Evolutionary conservation across 2,113 vertebrate genomes (phyloP), one percentile per base, ranked within the genome.

Genomic region (Centropus bengalensis): DNA sequence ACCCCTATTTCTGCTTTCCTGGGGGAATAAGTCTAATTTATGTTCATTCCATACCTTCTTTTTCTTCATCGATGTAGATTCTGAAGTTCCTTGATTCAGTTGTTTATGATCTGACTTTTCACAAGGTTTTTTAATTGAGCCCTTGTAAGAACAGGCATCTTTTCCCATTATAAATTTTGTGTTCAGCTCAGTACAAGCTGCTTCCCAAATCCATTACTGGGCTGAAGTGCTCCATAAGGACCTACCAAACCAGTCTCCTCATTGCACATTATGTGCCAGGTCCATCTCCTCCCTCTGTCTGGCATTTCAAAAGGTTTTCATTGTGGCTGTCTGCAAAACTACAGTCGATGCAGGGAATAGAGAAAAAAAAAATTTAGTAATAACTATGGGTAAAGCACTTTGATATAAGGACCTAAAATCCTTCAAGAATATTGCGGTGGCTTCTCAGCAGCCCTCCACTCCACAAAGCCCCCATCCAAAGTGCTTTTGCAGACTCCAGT

Each of bases 201-300:
- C 76, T 83, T 91, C 82, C 64, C 51, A 75, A 70, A 90, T 69
- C 76, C 79, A 52, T 73, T 40, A 45, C 79, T 62, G 49, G 71
- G 47, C 59, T 88, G 27, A 69, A 91, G 76, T 51, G 73, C 90
- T 93, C 68, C 90, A 62, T 32, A 45, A 90, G 82, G 68, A 62
- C 56, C 58, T 88, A 67, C 71, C 88, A 88, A 88, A 74, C 47
- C 79, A 77, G 55, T 23, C 63, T 94, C 52, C 71, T 83, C 26
- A 2, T 45, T 66, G 67, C 62, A 27, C 1, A 0, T 68, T 66
- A 28, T n/a, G 49, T 93, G 71, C 64, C 86, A 77, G 79, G 22
- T 77, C 80, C 88, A 88, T 74, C 92, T 94, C 76, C 64, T 96
- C 59, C 59, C 82, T 82, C 82, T 45, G 15, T 27, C 60, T 86